Conservation (phyloP, 1,140 invertebrate species). For the Idris sp. region DNA sequence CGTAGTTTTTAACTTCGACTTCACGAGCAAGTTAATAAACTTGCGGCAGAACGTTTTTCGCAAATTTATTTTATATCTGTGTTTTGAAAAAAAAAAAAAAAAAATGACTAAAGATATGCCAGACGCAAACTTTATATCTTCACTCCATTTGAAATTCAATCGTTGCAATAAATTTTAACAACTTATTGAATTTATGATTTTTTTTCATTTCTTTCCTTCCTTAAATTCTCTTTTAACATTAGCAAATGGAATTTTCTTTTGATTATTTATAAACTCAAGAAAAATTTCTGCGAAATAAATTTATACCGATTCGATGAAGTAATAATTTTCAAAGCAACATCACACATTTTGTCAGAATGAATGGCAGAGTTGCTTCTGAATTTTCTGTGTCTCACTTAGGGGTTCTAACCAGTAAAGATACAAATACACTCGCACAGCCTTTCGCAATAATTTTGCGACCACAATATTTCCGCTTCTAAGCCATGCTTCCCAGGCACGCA, state of each 20-base stretch:
- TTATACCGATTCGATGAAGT: constrained; percentile 37
- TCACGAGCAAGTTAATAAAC: constrained; percentile 26
- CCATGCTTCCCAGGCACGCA: constrained; percentile 29
- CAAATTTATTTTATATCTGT: no score
- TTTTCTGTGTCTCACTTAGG: constrained; percentile 36
- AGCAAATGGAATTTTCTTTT: constrained; percentile 12
- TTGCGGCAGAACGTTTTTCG: no score
- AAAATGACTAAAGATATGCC: no score
- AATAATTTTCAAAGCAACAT: constrained; percentile 69
- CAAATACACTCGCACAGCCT: constrained; percentile 29
- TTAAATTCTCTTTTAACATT: no score
- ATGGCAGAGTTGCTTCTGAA: constrained; percentile 54
- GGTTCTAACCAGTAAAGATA: no score
- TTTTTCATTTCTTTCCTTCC: no score
- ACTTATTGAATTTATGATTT: no score
- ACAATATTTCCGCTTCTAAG: constrained; percentile 45
- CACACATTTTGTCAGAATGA: constrained; percentile 55
- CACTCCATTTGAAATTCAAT: no score
- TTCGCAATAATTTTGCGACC: constrained; percentile 48
- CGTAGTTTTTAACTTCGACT: no score
- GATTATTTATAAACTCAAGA: constrained; percentile 3
- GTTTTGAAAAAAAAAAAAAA: no score
- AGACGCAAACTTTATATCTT: no score
- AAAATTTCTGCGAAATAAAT: constrained; percentile 23
- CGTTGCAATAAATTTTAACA: no score